Evolutionary conservation across 2,797 vertebrate genomes (phyloP).

Genomic region (Sebastes kiyomatsui): DNA sequence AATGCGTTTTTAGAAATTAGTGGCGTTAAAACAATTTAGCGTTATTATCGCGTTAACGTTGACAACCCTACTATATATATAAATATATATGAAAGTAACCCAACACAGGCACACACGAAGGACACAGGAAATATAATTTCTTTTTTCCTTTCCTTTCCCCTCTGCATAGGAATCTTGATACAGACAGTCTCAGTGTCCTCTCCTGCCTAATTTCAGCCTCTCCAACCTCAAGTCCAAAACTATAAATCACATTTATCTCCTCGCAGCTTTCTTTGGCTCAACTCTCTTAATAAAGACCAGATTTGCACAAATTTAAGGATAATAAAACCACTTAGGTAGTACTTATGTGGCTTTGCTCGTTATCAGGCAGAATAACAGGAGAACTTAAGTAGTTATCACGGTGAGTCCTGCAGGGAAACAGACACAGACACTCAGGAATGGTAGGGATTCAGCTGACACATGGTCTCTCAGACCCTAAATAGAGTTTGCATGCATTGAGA

Average conservation of each 20-base stretch:
- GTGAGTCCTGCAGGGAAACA: background rate
- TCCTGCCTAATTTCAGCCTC: background rate
- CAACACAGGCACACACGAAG: background rate
- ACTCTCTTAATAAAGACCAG: background rate
- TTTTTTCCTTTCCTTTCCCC: background rate
- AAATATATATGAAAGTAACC: background rate
- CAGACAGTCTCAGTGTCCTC: background rate
- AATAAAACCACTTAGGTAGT: background rate
- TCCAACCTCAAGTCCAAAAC: background rate
- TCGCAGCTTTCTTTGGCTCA: background rate
- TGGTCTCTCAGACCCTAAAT: conserved; percentile 34
- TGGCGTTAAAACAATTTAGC: too few relatives aligned
- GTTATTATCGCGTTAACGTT: too few relatives aligned
- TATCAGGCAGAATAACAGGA: background rate
- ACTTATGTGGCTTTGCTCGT: background rate
- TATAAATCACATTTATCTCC: conserved; percentile 21
- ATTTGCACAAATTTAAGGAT: background rate
- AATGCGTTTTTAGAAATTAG: too few relatives aligned
- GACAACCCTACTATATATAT: background rate
- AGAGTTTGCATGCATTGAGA: conserved; percentile 24
- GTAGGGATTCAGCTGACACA: background rate
- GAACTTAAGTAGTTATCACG: background rate
- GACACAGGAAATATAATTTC: background rate
- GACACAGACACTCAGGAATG: background rate
- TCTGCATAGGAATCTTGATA: background rate